These are phyloP conservation scores for Scolopax bukidnonensis DNA, from an alignment of 2,797 vertebrate species.

Conservation along the genomic window DNA sequence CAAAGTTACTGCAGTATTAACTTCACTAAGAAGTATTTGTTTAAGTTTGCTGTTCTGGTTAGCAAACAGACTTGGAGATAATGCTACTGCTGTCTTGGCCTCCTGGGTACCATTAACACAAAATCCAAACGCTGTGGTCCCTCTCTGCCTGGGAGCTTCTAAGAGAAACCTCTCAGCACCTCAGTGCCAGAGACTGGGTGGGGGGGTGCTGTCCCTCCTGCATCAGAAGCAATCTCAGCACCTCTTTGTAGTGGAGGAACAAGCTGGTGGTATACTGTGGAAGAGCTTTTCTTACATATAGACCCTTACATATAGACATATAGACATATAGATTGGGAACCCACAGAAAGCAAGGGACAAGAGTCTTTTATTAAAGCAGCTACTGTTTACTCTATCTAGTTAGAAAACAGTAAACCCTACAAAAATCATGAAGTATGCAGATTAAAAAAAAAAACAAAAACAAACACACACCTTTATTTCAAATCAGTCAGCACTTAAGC, in stretches of 20 bases:
- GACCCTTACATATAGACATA: too few relatives aligned
- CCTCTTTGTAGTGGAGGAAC: not conserved
- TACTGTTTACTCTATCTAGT: not conserved
- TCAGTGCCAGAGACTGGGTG: rapidly evolving
- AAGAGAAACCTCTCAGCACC: not conserved
- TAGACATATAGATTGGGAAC: not conserved
- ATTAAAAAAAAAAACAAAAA: not conserved
- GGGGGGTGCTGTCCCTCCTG: not conserved
- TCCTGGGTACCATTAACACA: rapidly evolving
- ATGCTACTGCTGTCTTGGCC: not conserved
- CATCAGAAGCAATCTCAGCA: not conserved
- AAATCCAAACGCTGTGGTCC: not conserved
- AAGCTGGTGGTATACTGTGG: rapidly evolving
- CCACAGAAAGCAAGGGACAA: not conserved
- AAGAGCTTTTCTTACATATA: not conserved
- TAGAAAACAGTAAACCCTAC: not conserved
- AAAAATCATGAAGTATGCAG: not conserved
- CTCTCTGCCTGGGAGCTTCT: not conserved
- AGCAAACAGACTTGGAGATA: conserved; percentile 82
- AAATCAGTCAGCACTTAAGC: not conserved
- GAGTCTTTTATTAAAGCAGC: not conserved
- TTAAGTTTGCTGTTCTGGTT: conserved; percentile 88
- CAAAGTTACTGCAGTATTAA: conserved; percentile 89
- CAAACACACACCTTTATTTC: not conserved
- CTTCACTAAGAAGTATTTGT: conserved; percentile 88